Conservation (phyloP, 1,140 invertebrate species). For the Cyphomyrmex costatus region DNA sequence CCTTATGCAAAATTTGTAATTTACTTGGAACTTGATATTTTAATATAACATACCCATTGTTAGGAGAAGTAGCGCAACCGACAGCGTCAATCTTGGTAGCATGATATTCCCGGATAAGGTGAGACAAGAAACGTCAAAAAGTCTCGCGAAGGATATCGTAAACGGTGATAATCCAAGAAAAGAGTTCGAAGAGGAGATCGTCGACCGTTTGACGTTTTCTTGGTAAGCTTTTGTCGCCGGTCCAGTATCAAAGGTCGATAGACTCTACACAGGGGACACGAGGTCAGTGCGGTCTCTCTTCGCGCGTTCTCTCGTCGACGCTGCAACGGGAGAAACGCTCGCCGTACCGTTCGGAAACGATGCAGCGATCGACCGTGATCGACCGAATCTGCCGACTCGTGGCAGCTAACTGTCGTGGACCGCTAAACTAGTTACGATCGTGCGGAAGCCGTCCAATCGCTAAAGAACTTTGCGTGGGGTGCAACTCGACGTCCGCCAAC, state of each 20-base stretch:
- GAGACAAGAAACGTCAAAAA: constrained; percentile 41
- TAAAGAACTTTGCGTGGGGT: constrained; percentile 74
- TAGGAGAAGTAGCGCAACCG: constrained; percentile 65
- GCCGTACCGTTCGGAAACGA: constrained; percentile 2
- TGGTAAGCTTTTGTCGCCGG: constrained; percentile 56
- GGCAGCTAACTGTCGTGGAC: constrained; percentile 48
- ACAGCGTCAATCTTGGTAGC: constrained; percentile 59
- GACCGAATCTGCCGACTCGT: constrained; percentile 48
- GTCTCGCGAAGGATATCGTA: constrained; percentile 8
- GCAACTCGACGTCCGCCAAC: constrained; percentile 15
- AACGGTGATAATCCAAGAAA: constrained; percentile 61
- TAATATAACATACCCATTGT: constrained; percentile 69
- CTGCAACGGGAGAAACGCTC: constrained; percentile 38
- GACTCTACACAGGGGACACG: constrained; percentile 43
- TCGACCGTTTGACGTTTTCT: constrained; percentile 54
- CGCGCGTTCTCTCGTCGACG: constrained; percentile 41
- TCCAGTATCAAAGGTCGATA: constrained; percentile 63
- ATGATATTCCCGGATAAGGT: constrained; percentile 57
- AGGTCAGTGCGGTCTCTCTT: constrained; percentile 28
- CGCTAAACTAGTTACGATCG: constrained; percentile 62
- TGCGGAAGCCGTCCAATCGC: constrained; percentile 42
- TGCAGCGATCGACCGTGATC: constrained; percentile 51
- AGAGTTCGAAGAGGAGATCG: constrained; percentile 51
- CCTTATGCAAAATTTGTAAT: too few species aligned
- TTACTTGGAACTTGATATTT: background rate